Evolutionary conservation across 2,888 invertebrate genomes (phyloP).

Genomic region (Ochropleura leucogaster): DNA sequence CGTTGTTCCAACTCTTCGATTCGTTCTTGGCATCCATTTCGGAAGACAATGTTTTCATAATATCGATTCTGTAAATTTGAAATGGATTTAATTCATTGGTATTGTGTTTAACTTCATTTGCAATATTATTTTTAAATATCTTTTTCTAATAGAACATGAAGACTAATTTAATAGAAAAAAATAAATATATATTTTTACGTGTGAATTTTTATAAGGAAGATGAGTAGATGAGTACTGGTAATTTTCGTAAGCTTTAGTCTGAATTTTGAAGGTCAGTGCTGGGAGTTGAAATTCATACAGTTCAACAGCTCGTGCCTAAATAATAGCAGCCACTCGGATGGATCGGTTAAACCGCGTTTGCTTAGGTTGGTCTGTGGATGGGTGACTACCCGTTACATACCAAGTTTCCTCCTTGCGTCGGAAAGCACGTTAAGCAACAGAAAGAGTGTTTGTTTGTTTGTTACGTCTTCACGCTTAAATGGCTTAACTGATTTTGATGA

Average conservation of each 20-base stretch:
- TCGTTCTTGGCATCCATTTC: background rate
- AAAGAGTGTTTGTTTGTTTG: no score
- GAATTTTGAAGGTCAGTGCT: background rate
- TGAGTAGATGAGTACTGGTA: background rate
- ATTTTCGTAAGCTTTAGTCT: background rate
- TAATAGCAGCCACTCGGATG: no score
- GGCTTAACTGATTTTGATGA: no score
- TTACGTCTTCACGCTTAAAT: no score
- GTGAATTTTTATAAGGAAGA: background rate
- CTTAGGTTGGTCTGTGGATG: no score
- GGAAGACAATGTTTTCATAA: conserved; percentile 21
- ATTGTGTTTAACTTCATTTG: background rate
- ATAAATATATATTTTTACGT: background rate
- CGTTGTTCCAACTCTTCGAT: background rate
- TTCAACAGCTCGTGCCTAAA: no score
- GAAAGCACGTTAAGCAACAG: no score
- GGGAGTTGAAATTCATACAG: background rate
- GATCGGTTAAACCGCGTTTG: no score
- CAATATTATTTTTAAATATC: background rate
- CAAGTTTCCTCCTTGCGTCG: no score
- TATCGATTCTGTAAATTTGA: conserved; percentile 9
- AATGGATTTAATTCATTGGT: background rate
- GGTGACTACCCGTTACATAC: no score
- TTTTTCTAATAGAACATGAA: background rate
- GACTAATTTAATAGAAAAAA: background rate